Percentiles rank a stretch among this genome's conserved stretches.
These are phyloP conservation scores for Enteromius unitaeniatus DNA, from an alignment of 2,797 vertebrate species.

Conservation along the genomic window DNA sequence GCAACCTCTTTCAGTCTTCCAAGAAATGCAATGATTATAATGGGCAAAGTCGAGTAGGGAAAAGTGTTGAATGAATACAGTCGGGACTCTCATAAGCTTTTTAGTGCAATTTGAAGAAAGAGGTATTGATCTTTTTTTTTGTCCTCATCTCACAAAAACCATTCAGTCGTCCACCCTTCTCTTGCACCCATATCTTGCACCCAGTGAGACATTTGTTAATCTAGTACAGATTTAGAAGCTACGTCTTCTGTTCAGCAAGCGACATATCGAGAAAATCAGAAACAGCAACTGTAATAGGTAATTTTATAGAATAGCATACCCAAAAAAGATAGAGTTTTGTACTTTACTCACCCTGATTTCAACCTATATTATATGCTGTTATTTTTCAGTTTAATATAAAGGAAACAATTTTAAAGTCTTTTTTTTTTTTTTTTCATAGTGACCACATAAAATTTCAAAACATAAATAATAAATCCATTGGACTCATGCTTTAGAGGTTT, in stretches of 20 bases:
- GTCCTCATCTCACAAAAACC: conserved; percentile 22
- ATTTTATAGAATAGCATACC: conserved; percentile 39
- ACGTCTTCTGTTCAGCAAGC: neutral
- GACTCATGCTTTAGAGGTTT: neutral
- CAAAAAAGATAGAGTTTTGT: conserved; percentile 34
- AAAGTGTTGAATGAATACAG: conserved; percentile 29
- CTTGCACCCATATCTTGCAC: too few species aligned
- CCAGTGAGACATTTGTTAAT: conserved; percentile 8
- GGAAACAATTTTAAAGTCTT: neutral
- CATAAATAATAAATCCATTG: neutral
- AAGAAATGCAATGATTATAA: conserved; percentile 34
- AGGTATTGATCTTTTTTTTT: conserved; percentile 52
- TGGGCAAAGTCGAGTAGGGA: conserved; percentile 12
- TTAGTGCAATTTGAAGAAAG: conserved; percentile 35
- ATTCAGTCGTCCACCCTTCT: neutral
- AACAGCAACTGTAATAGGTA: conserved; percentile 33
- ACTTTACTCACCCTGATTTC: neutral
- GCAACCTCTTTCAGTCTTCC: neutral
- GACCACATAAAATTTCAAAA: neutral
- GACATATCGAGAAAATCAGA: conserved; percentile 1
- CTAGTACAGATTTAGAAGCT: neutral
- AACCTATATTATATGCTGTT: neutral
- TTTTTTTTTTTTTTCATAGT: neutral
- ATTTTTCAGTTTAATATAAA: neutral
- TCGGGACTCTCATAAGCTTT: conserved; percentile 10